Base-by-base conservation (phyloP, 2,797 vertebrate species). In the Lycodopsis pacificus region DNA sequence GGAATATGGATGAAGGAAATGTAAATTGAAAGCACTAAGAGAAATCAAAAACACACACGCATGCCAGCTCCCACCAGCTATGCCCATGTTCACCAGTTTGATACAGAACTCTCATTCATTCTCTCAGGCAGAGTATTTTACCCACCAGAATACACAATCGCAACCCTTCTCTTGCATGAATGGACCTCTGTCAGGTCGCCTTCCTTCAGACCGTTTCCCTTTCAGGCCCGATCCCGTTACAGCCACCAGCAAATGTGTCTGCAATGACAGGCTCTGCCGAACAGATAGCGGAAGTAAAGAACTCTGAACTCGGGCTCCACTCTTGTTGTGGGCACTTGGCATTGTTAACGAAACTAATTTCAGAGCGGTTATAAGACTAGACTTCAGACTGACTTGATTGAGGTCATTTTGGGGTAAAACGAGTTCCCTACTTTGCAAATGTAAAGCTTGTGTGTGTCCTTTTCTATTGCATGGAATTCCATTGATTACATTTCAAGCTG, bases 91-190 rank as follows among this genome's bases (percentile, higher is more conserved):
- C 61, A 72, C 44, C 71, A 57, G 56, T 76, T 76, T 71, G 63
- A 80, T 63, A 91, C 84, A 91, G 76, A 72, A 81, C 71, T 75
- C 82, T 85, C 82, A 89, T 92, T 93, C 87, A 92, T 86, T 40
- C 80, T 67, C 19, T 63, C 32, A 36, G 75, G 38, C 79, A 4
- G 71, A 71, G 74, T 77, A 64, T 89, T 76, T 77, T 82, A 86
- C 77, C 66, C 79, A 88, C 80, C 83, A 77, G 86, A 93, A 92
- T 90, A 88, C 89, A 90, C 88, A 92, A 91, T 89, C 66, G 54
- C 85, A 83, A 66, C 80, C 86, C 79, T 85, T 82, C 65, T 86
- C 70, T 57, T 66, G 59, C 77, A 84, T 94, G 88, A 94, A 94
- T 93, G 83, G 87, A 61, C 61, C 75, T 76, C 80, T 91, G 88